These are phyloP conservation scores for Rhingia rostrata DNA, from an alignment of 2,888 invertebrate genomes.

Conservation along the genomic window DNA sequence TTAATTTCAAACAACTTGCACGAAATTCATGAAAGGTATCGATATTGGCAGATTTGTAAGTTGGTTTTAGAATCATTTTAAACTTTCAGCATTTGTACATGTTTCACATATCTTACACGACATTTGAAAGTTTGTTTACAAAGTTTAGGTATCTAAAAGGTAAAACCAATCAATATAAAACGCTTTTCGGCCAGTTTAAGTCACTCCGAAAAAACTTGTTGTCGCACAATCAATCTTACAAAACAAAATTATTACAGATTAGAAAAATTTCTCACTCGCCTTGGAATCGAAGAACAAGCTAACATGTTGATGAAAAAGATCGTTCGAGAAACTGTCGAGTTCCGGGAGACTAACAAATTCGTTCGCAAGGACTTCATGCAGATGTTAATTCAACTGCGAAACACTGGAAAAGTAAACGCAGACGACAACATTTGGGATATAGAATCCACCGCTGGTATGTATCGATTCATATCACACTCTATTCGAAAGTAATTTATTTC, in stretches of 20 bases:
- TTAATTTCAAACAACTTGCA: too few relatives aligned
- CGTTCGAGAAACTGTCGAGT: constrained; percentile 81
- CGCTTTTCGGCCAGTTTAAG: too few relatives aligned
- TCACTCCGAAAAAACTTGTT: background rate
- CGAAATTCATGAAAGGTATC: too few relatives aligned
- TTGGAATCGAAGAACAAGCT: constrained; percentile 76
- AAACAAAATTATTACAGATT: constrained; percentile 67
- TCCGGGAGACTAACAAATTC: constrained; percentile 82
- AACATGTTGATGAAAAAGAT: constrained; percentile 80
- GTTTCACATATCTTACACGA: too few relatives aligned
- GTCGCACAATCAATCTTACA: background rate
- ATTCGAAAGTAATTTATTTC: background rate
- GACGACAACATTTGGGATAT: constrained; percentile 80
- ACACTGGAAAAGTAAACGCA: constrained; percentile 80
- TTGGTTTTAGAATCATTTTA: too few relatives aligned
- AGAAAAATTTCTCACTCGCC: constrained; percentile 75
- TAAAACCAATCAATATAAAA: too few relatives aligned
- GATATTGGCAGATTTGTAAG: too few relatives aligned
- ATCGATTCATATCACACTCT: background rate
- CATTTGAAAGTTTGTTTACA: too few relatives aligned
- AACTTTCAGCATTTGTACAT: too few relatives aligned
- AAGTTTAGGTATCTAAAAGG: too few relatives aligned
- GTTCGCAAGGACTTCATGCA: constrained; percentile 83
- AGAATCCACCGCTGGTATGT: constrained; percentile 77
- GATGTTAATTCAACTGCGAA: constrained; percentile 83